Percentiles rank a stretch among this genome's conserved stretches.
phyloP scores from a whole-genome alignment of 2,113 vertebrate genomes.

The Calypte anna region DNA sequence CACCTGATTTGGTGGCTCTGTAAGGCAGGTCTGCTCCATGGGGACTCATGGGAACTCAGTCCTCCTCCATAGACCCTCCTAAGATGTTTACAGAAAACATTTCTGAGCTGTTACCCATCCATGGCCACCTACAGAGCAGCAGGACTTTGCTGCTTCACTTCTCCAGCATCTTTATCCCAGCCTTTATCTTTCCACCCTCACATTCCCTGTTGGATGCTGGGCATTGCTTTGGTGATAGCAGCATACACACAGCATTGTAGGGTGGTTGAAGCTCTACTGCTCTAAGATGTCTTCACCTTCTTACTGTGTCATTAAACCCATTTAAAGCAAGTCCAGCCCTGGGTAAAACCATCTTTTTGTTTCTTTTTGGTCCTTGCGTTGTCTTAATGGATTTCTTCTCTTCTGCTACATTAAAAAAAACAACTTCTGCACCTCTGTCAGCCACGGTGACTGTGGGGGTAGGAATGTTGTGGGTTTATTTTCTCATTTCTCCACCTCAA shows the following conservation, averaged over 20 bases:
- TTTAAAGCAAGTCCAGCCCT: neutral
- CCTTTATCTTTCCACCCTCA: neutral
- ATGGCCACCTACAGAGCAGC: neutral
- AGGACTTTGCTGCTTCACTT: neutral
- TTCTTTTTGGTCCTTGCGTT: neutral
- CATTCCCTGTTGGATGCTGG: neutral
- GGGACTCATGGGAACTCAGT: neutral
- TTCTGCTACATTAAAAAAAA: neutral
- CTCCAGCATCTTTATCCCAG: neutral
- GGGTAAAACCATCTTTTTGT: neutral
- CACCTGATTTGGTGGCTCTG: neutral
- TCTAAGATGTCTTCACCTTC: neutral
- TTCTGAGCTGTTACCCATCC: neutral
- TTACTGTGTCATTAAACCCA: neutral
- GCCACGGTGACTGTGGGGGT: neutral
- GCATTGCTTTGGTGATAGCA: neutral
- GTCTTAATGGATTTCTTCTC: neutral
- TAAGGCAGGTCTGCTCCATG: neutral
- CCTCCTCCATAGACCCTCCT: neutral
- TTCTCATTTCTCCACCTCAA: neutral
- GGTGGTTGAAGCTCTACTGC: neutral
- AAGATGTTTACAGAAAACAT: neutral
- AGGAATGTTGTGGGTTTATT: neutral
- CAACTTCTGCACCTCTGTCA: rapidly evolving
- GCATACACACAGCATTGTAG: neutral